Evolutionary conservation across 2,797 vertebrate genomes (phyloP), one percentile per base, ranked within the genome.

Genomic region (Saxicola maurus): DNA sequence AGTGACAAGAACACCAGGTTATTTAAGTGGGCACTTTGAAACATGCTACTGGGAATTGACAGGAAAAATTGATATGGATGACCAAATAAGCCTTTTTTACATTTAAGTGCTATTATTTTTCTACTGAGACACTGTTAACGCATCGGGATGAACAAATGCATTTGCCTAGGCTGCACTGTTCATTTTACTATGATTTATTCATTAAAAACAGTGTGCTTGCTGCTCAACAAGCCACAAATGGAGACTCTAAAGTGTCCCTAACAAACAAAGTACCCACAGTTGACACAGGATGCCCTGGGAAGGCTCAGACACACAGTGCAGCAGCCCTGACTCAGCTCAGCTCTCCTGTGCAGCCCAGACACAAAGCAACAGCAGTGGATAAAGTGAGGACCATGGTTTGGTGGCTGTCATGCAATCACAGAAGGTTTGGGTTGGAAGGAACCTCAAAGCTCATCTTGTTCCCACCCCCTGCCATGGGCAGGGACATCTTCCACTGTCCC

Each of bases 111-210:
- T 82, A 69, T 60, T 92, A 61, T 87, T 82, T 74, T 90, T 52
- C 40, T 71, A 33, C 57, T 18, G 71, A 95, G 90, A 90, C 42
- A 23, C 52, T 88, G 78, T 55, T 57, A 82, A 42, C 0, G 0
- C 31, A 80, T 76, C 20, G 43, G 61, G 73, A 90, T 45, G 78
- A 86, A 69, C 64, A 91, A 86, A 90, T 35, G 31, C 65, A 65
- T 86, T 86, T 86, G 55, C 46, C 57, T 49, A 76, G 81, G 61
- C 78, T 86, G 65, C 78, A 67, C 55, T 84, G 87, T 65, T 85
- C 75, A 48, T 87, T 90, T 88, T 76, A 67, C 81, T 90, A 85
- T 91, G 88, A 91, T 85, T 95, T 93, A 95, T 92, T 94, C 86
- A 87, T 91, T 87, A 88, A 80, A 57, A 91, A 82, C 72, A 83